Evolutionary conservation across 2,797 vertebrate species (phyloP), one percentile per base, ranked within the genome.

Genomic region (Epinephelus awoara): DNA sequence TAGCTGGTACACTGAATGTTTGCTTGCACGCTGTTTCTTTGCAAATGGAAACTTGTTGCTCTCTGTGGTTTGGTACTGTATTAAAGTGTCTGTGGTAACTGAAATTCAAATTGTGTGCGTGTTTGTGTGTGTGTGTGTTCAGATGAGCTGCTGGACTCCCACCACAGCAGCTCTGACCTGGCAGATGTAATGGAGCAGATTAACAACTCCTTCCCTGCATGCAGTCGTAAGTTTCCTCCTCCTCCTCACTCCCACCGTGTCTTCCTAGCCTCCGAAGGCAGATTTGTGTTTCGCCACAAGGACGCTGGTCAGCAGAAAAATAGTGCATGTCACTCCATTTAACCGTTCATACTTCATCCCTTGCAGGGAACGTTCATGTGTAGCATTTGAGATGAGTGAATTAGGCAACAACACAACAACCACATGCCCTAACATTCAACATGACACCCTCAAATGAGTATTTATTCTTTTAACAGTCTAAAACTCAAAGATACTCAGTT

Each of bases 151-250:
- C 92, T 98, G 92, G 94, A 95, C n/a, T 95, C 96, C 74, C 95
- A 95, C 55, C 95, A 96, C 94, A 96, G 96, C 93, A 96, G 93
- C 94, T 96, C 97, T 72, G 97, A 98, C 94, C 95, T 99, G 93
- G 96, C 97, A 44, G 97, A 98, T 88, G 96, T 99, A 91, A 97
- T 98, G 98, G 98, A 99, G 92, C 97, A 98, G 96, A 98, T 98
- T 95, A 98, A 97, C 95, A 98, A 95, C 93, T 97, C 96, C 54
- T 98, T 98, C 91, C 98, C 97, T 83, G 95, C 96, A 94, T 97
- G 97, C 95, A 96, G 96, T 96, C 85, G 97, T 99, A 96, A 98
- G 98, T 97, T 85, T 76, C 68, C 58, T 58, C 73, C 27, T 62
- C 58, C 25, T 70, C 46, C 18, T 40, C 63, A 57, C 47, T 57